A percentile compares a stretch with the other conserved stretches of the same genome.
Conservation (phyloP, 1,140 invertebrate genomes). For the Maconellicoccus hirsutus region DNA sequence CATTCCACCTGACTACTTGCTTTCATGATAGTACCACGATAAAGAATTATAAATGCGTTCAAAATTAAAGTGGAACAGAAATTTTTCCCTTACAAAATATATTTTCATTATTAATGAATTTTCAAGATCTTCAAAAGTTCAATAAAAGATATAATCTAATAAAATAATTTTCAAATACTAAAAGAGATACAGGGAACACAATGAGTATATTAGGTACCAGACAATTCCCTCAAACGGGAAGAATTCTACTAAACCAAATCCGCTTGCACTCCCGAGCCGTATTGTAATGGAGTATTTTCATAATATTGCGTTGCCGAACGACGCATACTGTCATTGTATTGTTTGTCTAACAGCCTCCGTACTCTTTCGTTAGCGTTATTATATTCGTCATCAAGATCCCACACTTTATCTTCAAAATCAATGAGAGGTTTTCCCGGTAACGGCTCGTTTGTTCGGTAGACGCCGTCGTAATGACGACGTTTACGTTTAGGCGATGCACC, state of each 20-base stretch:
- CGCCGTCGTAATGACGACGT: constrained; percentile 50
- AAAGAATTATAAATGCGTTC: neutral
- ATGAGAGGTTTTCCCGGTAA: constrained; percentile 51
- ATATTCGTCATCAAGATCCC: constrained; percentile 55
- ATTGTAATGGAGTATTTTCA: neutral
- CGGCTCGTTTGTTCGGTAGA: constrained; percentile 70
- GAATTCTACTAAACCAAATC: neutral
- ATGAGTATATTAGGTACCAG: constrained; percentile 9
- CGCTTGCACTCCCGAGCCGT: neutral
- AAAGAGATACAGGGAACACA: neutral
- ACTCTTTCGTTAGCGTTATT: neutral
- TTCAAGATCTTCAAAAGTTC: constrained; percentile 9
- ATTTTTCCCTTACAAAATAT: neutral
- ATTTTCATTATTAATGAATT: too few relatives aligned
- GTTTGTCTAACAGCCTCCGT: neutral
- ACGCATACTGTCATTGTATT: neutral
- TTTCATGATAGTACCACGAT: constrained; percentile 9
- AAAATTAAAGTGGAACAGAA: neutral
- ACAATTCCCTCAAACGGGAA: neutral
- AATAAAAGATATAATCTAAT: too few relatives aligned
- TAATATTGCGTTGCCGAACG: neutral
- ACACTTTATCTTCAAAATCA: constrained; percentile 60
- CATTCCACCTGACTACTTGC: constrained; percentile 28
- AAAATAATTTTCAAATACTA: too few relatives aligned
- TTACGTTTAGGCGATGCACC: constrained; percentile 11